Conservation (phyloP, 2,888 invertebrate species). For the Cryptocephalus primarius region DNA sequence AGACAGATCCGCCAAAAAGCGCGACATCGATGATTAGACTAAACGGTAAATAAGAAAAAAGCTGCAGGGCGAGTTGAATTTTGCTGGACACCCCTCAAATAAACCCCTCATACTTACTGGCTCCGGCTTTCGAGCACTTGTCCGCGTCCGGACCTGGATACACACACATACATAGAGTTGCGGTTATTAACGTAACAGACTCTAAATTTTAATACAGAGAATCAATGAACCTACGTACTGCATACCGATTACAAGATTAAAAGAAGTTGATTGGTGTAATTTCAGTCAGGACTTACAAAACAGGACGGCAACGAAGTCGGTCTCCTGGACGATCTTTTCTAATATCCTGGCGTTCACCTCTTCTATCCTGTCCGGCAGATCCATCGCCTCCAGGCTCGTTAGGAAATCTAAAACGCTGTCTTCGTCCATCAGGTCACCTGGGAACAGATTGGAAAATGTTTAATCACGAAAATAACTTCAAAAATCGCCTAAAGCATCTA, state of each 20-base stretch:
- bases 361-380: conserved; percentile 88
- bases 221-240: no score
- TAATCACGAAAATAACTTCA: no score
- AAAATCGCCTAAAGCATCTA: no score
- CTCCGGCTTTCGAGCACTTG: conserved; percentile 45
- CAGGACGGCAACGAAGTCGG: conserved; percentile 83
- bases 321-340: conserved; percentile 81
- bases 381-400: conserved; percentile 90
- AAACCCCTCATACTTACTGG: conserved; percentile 43
- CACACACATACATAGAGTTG: conserved; percentile 1
- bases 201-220: no score
- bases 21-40: no score
- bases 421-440: conserved; percentile 91
- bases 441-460: conserved; percentile 15
- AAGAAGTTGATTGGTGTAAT: no score
- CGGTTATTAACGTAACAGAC: not conserved
- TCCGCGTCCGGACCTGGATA: conserved; percentile 46
- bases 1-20: no score
- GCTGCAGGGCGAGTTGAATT: no score
- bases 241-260: no score
- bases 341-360: conserved; percentile 88
- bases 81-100: no score
- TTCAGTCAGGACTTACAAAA: conserved; percentile 96
- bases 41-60: no score
- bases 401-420: conserved; percentile 87